Evolutionary conservation across 64 coral and sea anemone genomes (phyloP).

Genomic region (Porites australiensis): DNA sequence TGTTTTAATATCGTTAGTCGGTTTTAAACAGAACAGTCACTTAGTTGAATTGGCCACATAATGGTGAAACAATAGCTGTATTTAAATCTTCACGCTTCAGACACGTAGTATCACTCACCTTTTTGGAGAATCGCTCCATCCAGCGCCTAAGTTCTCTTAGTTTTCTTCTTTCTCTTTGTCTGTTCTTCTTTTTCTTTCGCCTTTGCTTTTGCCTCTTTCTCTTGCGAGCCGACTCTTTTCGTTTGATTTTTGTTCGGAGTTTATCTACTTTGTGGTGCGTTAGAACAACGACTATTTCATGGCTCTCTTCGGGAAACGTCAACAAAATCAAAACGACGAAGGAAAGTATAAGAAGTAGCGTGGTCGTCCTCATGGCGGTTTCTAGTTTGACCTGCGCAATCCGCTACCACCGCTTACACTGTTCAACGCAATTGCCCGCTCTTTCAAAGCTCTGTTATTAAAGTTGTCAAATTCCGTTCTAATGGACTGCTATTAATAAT

Average conservation of each 20-base stretch:
- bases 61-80: constrained; percentile 23
- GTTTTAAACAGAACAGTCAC: constrained; percentile 22
- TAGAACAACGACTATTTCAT: constrained; percentile 23
- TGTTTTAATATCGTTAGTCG: background rate
- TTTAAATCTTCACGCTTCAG: background rate
- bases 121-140: constrained; percentile 22
- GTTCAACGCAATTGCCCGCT: background rate
- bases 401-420: background rate
- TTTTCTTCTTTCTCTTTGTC: background rate
- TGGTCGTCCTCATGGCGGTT: constrained; percentile 21
- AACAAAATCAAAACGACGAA: background rate
- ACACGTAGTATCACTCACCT: background rate
- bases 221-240: background rate
- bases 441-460: constrained; percentile 25
- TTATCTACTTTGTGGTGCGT: background rate
- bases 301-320: constrained; percentile 20
- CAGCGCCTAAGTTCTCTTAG: constrained; percentile 8
- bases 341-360: background rate
- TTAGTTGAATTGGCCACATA: constrained; percentile 28
- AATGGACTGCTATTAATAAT: constrained; percentile 41
- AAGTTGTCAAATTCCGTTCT: background rate
- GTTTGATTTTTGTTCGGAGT: background rate
- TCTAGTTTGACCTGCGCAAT: background rate
- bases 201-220: background rate
- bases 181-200: background rate